Base-by-base conservation (phyloP, 2,888 invertebrate genomes). In the Agriopis marginaria region DNA sequence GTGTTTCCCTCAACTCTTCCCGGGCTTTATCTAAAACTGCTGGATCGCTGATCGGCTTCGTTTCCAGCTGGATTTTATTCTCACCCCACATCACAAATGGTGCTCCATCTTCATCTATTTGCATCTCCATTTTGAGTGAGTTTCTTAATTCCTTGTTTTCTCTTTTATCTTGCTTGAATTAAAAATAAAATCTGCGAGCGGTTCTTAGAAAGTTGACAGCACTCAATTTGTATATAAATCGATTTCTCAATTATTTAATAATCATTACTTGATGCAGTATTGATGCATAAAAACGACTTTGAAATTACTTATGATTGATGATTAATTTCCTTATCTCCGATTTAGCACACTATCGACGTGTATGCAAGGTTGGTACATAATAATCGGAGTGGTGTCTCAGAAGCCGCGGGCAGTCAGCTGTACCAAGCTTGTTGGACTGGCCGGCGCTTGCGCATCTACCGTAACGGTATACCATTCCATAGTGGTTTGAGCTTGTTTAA, bases 1-100 rank as follows among this genome's bases (percentile, higher is more conserved):
- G 96, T 0, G 96, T 95, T 87, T 98, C 97, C 70, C 97, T 92
- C 14, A 97, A 88, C 82, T 98, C 97, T 14, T 86, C 93, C 77
- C 91, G 91, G 0, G 97, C 97, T 77, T 95, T 96, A 82, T 96
- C 95, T 60, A 89, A 79, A 17, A 93, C 95, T 78, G 91, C 90
- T 44, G 95, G 95, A 54, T 96, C 95, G 0, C 89, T 89, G 9
- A 96, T 84, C 0, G 96, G 95, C 32, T 95, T 95, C 23, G 95
- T 91, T 76, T 97, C 97, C 74, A 97, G 86, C 69, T 95, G 91
- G 60, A 97, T 94, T 66, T 89, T 90, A 39, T 92, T 90, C 39
- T 92, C 89, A 10, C 96, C 97, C 83, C 97, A 89, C 84, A 95
- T 95, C 45, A 96, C 94, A 82, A 91, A 96, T 0, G 96, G 96